phyloP scores from a whole-genome alignment of 2,113 vertebrate species.

The Excalfactoria chinensis region DNA sequence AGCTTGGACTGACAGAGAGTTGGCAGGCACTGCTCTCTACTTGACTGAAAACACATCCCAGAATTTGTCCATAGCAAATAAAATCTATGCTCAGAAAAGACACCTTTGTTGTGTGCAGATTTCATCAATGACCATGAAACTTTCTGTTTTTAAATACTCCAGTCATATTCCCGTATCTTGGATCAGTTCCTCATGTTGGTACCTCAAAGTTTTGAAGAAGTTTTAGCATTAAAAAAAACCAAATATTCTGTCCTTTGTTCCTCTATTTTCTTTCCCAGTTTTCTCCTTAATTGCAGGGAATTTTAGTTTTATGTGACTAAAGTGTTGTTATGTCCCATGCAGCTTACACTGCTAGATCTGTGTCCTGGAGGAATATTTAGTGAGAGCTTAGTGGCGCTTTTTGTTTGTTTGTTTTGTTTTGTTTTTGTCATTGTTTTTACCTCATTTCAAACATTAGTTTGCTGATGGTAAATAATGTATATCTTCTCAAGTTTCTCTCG shows the following conservation, averaged over 20 bases:
- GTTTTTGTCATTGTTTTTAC: not conserved
- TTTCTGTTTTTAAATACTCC: not conserved
- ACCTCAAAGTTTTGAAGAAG: not conserved
- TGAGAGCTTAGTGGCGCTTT: not conserved
- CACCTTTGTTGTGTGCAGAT: not conserved
- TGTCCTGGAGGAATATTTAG: not conserved
- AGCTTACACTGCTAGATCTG: not conserved
- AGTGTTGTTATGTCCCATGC: not conserved
- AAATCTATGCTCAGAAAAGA: not conserved
- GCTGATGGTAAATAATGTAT: not conserved
- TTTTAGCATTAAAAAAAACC: not conserved
- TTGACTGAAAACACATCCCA: not conserved
- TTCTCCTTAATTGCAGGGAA: not conserved
- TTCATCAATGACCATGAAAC: not conserved
- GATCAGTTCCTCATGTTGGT: not conserved
- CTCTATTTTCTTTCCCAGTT: not conserved
- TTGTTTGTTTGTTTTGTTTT: not conserved
- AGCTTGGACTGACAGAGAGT: not conserved
- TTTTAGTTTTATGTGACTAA: not conserved
- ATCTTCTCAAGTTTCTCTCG: conserved; percentile 7
- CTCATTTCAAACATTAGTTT: not conserved
- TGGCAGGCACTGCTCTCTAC: not conserved
- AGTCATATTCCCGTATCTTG: not conserved
- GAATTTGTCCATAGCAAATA: not conserved
- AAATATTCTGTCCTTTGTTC: not conserved